Evolutionary conservation across 2,888 invertebrate genomes (phyloP).

Genomic region (Lasioglossum zephyrum): DNA sequence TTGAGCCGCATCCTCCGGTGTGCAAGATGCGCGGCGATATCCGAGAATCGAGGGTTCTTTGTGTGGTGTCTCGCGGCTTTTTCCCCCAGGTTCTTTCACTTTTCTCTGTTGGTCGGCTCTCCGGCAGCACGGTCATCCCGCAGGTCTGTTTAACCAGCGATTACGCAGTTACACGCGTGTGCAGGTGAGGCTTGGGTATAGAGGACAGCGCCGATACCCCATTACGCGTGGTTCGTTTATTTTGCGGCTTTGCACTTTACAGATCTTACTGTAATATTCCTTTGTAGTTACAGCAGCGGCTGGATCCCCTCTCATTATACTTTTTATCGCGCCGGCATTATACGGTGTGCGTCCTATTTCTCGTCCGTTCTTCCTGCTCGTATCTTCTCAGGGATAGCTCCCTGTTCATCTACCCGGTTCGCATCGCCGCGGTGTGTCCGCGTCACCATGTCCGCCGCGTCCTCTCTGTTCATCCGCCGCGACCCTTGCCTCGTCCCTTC

Average conservation of each 20-base stretch:
- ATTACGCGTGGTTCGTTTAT: slow-evolving; percentile 71
- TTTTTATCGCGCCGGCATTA: slow-evolving; percentile 62
- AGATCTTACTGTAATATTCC: slow-evolving; percentile 68
- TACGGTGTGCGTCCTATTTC: slow-evolving; percentile 46
- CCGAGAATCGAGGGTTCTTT: slow-evolving; percentile 63
- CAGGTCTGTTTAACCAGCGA: slow-evolving; percentile 70
- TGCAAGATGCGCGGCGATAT: slow-evolving; percentile 42
- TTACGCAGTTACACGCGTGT: slow-evolving; percentile 69
- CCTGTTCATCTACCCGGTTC: background rate
- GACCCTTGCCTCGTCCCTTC: background rate
- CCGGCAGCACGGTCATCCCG: slow-evolving; percentile 9
- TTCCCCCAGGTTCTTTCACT: slow-evolving; percentile 37
- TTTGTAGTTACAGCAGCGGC: slow-evolving; percentile 66
- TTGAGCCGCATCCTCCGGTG: slow-evolving; percentile 63
- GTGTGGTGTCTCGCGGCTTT: slow-evolving; percentile 51
- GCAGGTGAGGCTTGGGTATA: slow-evolving; percentile 50
- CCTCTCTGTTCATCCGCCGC: background rate
- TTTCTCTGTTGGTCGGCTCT: slow-evolving; percentile 15
- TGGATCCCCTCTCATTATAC: slow-evolving; percentile 66
- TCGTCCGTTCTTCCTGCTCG: slow-evolving; percentile 23
- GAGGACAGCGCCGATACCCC: slow-evolving; percentile 60
- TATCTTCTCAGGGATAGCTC: background rate
- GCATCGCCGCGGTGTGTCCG: background rate
- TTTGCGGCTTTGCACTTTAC: slow-evolving; percentile 69
- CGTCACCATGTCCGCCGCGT: background rate